Base-by-base conservation (phyloP, 1,140 invertebrate species). In the Antheraea mylitta region DNA sequence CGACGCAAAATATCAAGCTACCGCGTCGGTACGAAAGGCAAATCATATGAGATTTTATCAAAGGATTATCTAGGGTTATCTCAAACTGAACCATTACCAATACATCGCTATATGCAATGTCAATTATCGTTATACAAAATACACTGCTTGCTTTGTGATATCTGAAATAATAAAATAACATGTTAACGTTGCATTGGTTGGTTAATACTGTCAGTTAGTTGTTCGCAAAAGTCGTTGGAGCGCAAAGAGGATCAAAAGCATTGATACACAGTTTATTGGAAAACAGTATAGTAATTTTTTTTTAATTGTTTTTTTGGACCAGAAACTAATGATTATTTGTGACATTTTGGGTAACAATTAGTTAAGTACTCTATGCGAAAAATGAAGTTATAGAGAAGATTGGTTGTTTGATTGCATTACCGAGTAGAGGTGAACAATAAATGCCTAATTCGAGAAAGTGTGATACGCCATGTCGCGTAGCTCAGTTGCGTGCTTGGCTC, bases 1-100 rank as follows among this genome's bases (percentile, higher is more conserved):
- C 60, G 60, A 65, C 45, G 64, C 45, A 42, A 19, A 45, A 65
- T 65, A 19, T 59, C 75, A 78, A 71, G 76, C 80, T 74, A 76
- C 79, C 76, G 77, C 78, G 66, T 30, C 22, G 22, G 22, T 72
- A 72, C 71, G 16, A 53, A 18, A 75, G 68, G 81, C 80, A 85
- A 85, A 86, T 87, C 85, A 78, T 76, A 81, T 70, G 16, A 74
- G 77, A 79, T 79, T 80, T 85, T 80, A 85, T 84, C 83, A 38
- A 37, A 62, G 77, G 81, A 81, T 87, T 87, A 85, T 85, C 83
- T 82, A 48, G 72, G 83, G 85, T 87, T 87, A 87, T 87, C 85
- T 66, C 70, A 67, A 75, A 82, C 83, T 16, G 9, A 53, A 13
- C 67, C 48, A 22, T 36, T 79, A 83, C 76, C 75, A 72, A 66